Evolutionary conservation across 2,888 invertebrate genomes (phyloP).

Genomic region (Crepidodera aurea): DNA sequence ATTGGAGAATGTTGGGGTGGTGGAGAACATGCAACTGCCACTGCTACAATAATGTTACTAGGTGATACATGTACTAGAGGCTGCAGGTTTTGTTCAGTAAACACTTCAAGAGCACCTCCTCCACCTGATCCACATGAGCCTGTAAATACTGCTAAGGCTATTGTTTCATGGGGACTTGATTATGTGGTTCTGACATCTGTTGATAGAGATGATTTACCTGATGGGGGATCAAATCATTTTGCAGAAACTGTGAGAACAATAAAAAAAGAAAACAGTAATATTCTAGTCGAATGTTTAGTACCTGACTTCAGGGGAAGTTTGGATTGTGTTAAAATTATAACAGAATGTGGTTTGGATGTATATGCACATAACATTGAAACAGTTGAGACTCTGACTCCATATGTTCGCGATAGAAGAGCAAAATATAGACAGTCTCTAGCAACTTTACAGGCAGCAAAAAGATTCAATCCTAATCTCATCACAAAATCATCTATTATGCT

Average conservation of each 20-base stretch:
- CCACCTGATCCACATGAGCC: conserved; percentile 92
- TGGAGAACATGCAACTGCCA: conserved; percentile 92
- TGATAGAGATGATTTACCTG: conserved; percentile 94
- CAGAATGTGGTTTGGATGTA: conserved; percentile 88
- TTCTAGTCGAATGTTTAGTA: conserved; percentile 95
- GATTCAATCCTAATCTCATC: conserved; percentile 79
- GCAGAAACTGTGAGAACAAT: conserved; percentile 90
- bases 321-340: conserved; percentile 77
- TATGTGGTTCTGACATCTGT: conserved; percentile 98
- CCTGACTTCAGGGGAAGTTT: conserved; percentile 93
- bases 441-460: conserved; percentile 84
- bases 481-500: conserved; percentile 99
- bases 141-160: conserved; percentile 88
- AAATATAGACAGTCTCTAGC: conserved; percentile 88
- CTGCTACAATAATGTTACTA: conserved; percentile 99
- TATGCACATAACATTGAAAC: conserved; percentile 99
- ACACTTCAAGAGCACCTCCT: conserved; percentile 91
- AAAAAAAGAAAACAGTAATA: conserved; percentile 79
- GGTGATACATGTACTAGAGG: conserved; percentile 99
- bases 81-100: conserved; percentile 98
- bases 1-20: conserved; percentile 99
- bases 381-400: conserved; percentile 87
- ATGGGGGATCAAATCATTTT: conserved; percentile 94
- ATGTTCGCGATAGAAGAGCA: conserved; percentile 93
- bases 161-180: conserved; percentile 93